Conservation (phyloP, 2,113 vertebrate species). For the Phocoena sinus region DNA sequence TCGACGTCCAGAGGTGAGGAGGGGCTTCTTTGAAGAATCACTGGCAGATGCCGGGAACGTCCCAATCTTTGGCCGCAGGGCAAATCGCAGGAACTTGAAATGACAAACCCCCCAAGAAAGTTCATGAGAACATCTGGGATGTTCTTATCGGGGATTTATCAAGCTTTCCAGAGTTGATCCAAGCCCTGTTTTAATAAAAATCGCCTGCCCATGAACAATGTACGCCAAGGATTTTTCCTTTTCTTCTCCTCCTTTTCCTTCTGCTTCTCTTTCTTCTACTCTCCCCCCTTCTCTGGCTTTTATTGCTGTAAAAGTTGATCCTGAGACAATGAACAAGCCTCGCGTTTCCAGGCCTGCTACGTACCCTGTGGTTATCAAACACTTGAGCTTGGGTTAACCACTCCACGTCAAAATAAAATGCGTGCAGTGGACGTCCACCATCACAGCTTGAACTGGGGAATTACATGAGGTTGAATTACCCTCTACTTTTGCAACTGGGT, state of each 20-base stretch:
- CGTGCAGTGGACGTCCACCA: background rate
- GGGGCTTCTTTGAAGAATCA: conserved; percentile 76
- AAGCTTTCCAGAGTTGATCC: conserved; percentile 78
- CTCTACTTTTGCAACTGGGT: conserved; percentile 23
- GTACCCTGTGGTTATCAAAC: background rate
- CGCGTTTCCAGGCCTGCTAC: conserved; percentile 23
- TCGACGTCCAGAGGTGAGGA: conserved; percentile 66
- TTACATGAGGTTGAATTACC: conserved; percentile 36
- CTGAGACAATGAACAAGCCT: conserved; percentile 49
- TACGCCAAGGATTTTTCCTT: conserved; percentile 53
- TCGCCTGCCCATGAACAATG: conserved; percentile 76
- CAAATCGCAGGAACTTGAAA: conserved; percentile 77
- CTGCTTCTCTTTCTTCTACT: background rate
- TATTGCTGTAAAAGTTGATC: conserved; percentile 38
- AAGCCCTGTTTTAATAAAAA: conserved; percentile 80
- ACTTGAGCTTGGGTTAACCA: conserved; percentile 35
- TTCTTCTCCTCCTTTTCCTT: background rate
- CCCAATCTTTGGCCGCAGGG: conserved; percentile 75
- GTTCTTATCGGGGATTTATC: conserved; percentile 81
- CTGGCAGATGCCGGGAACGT: conserved; percentile 77
- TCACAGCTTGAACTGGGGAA: conserved; percentile 32
- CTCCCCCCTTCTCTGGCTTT: background rate
- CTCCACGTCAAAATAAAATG: conserved; percentile 29
- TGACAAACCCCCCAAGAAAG: conserved; percentile 75
- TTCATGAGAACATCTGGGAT: conserved; percentile 83